Base-by-base conservation (phyloP, 2,797 vertebrate species). In the Helicolenus hilgendorfi region DNA sequence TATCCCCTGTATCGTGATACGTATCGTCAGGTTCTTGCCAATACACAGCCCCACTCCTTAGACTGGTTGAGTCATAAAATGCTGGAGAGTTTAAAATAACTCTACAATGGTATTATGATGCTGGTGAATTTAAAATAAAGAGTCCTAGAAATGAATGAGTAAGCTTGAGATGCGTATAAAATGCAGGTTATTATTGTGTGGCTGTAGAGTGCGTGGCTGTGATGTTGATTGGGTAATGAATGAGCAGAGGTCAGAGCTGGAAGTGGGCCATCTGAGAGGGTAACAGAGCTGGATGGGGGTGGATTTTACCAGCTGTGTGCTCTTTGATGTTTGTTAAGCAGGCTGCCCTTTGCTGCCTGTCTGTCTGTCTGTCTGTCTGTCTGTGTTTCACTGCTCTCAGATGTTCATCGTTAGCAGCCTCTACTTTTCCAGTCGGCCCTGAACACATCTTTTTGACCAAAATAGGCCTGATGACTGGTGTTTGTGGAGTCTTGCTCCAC, bases 271-370 rank as follows among this genome's bases (percentile, higher is more conserved):
- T 88, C 20, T 74, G 87, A 91, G 84, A 77, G 81, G 73, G 75
- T 29, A 68, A 53, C 74, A 0, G 79, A 55, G 72, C 71, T 86
- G 88, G 83, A 80, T 73, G 90, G 89, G 87, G 95, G 89, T 79
- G 89, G 91, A 80, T 83, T 86, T 81, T 49, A 85, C 90, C 93
- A 92, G 91, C 92, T 94, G 89, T 90, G 90, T 77, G 83, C 84
- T 60, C 89, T 94, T 94, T 95, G 93, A 94, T 95, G 92, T 94
- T 88, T 76, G 87, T 68, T 53, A 49, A 89, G 80, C 90, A 84
- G 82, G 56, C 84, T 92, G 86, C 92, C 92, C 92, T 92, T 92
- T 89, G 82, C 91, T 81, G 84, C 15, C 69, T 77, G 80, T 58
- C 83, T 83, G 88, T 68, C 79, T 83, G 67, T 49, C 70, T 68